A percentile compares a stretch with the other conserved stretches of the same genome.
Evolutionary conservation across 2,113 vertebrate genomes (phyloP).

Genomic region (Istiophorus platypterus): DNA sequence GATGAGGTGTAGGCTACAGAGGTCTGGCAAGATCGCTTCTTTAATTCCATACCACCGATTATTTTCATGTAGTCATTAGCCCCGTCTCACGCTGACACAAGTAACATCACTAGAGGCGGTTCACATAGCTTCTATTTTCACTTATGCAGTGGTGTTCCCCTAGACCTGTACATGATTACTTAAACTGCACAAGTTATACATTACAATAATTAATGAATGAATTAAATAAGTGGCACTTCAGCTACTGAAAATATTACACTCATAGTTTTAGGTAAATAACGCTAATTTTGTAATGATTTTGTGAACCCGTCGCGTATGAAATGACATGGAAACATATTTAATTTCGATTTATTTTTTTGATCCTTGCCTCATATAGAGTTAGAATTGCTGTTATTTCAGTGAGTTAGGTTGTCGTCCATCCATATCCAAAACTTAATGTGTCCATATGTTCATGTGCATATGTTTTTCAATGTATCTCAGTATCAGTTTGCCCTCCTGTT

Average conservation of each 20-base stretch:
- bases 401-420: slow-evolving; percentile 41
- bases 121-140: no score
- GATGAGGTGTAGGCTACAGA: no score
- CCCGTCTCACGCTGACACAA: no score
- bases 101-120: no score
- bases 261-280: no score
- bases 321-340: slow-evolving; percentile 1
- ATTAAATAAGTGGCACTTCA: background rate
- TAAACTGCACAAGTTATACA: background rate
- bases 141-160: no score
- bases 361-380: slow-evolving; percentile 30
- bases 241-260: no score
- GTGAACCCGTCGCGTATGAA: background rate
- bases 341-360: background rate
- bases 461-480: slow-evolving; percentile 21
- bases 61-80: no score
- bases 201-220: background rate
- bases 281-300: background rate
- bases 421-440: slow-evolving; percentile 40
- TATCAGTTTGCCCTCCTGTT: slow-evolving; percentile 50
- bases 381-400: slow-evolving; percentile 8
- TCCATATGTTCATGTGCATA: slow-evolving; percentile 51
- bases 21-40: no score
- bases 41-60: no score
- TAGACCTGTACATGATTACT: no score